These are phyloP conservation scores for Sitta carolinensis DNA, from an alignment of 2,797 vertebrate genomes.

Conservation along the genomic window DNA sequence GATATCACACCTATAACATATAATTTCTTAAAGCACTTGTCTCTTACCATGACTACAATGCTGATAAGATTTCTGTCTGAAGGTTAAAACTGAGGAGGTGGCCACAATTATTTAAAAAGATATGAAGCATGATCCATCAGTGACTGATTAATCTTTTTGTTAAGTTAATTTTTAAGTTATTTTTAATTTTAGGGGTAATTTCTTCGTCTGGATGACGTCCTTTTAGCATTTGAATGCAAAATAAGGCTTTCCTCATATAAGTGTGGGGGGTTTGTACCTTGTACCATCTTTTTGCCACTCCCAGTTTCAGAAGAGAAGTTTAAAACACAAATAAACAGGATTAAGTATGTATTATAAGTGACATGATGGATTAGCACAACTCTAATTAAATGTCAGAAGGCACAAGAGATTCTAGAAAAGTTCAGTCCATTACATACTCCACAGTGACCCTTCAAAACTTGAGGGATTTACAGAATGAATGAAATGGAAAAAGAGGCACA, in stretches of 20 bases:
- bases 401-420: slow-evolving; percentile 36
- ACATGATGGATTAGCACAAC: not conserved
- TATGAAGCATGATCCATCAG: not conserved
- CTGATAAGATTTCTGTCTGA: not conserved
- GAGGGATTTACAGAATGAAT: slow-evolving; percentile 39
- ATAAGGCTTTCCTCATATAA: not conserved
- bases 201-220: not conserved
- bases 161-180: not conserved
- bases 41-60: not conserved
- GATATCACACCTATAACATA: not conserved
- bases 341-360: not conserved
- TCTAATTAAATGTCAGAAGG: slow-evolving; percentile 27
- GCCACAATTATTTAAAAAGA: not conserved
- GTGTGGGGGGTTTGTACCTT: not conserved
- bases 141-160: not conserved
- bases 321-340: not conserved
- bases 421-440: not conserved
- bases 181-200: not conserved
- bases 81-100: not conserved
- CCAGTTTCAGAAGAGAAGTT: not conserved
- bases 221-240: not conserved
- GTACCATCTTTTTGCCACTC: not conserved
- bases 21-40: not conserved
- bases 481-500: slow-evolving; percentile 43
- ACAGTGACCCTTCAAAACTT: not conserved